phyloP scores from a whole-genome alignment of 2,113 vertebrate genomes.

The Nycticorax nycticorax region DNA sequence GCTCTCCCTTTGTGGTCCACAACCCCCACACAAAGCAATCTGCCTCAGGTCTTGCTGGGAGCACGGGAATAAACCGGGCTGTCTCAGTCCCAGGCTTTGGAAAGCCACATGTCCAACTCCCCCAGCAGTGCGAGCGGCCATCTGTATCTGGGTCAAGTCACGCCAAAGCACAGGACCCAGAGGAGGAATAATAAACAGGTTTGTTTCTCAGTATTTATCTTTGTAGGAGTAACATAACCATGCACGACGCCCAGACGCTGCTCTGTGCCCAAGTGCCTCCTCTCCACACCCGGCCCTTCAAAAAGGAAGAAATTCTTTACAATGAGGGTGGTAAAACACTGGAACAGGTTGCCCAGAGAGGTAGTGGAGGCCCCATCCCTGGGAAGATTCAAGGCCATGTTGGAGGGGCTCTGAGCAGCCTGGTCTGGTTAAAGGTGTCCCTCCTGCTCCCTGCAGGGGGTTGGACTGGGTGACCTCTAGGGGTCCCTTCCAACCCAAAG shows the following conservation, averaged over 20 bases:
- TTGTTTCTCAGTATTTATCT: background rate
- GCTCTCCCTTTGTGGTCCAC: background rate
- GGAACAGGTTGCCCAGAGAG: no score
- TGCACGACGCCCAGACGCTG: rapidly evolving
- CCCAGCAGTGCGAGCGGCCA: background rate
- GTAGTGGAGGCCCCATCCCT: no score
- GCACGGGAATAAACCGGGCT: rapidly evolving
- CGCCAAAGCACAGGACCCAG: background rate
- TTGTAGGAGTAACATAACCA: background rate
- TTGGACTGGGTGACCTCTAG: no score
- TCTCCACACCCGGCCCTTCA: background rate
- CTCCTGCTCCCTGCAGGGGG: no score
- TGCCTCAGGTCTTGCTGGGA: background rate
- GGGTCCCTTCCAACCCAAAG: no score
- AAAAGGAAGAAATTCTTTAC: no score
- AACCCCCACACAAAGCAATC: slow-evolving; percentile 7
- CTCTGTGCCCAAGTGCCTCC: background rate
- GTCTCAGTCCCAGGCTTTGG: background rate
- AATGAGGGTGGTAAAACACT: no score
- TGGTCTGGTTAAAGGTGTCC: no score
- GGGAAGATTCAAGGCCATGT: no score
- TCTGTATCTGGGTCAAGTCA: background rate
- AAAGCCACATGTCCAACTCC: background rate
- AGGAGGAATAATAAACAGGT: background rate
- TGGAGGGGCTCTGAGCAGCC: no score